Conservation (phyloP, 1,140 invertebrate species). For the Calycopis cecrops region DNA sequence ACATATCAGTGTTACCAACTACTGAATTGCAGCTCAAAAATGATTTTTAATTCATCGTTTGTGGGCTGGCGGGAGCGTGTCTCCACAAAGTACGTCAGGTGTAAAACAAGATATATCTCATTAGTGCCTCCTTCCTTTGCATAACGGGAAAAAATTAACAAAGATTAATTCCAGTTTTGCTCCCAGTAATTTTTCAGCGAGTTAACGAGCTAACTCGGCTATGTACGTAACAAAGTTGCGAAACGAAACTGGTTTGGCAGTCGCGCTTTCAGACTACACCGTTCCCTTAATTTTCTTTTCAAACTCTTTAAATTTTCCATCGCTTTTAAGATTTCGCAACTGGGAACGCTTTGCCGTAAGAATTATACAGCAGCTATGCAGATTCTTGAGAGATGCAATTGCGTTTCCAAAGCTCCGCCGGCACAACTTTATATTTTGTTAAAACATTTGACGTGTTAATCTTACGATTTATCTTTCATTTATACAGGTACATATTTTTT, state of each 20-base stretch:
- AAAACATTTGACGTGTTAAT: too few relatives aligned
- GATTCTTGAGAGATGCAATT: slow-evolving; percentile 23
- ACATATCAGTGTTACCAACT: too few relatives aligned
- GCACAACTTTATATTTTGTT: slow-evolving; percentile 20
- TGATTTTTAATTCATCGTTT: too few relatives aligned
- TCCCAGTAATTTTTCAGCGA: slow-evolving; percentile 50
- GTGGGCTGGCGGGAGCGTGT: too few relatives aligned
- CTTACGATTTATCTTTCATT: too few relatives aligned
- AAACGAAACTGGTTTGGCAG: slow-evolving; percentile 46
- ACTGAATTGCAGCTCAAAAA: too few relatives aligned
- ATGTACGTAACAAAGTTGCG: slow-evolving; percentile 62
- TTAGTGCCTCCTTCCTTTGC: slow-evolving; percentile 52
- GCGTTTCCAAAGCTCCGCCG: slow-evolving; percentile 20
- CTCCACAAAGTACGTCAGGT: neutral
- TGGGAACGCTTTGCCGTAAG: slow-evolving; percentile 39
- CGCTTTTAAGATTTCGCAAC: slow-evolving; percentile 54
- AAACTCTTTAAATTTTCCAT: slow-evolving; percentile 64
- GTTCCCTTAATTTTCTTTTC: slow-evolving; percentile 64
- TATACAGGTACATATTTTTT: too few relatives aligned
- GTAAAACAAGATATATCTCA: slow-evolving; percentile 35
- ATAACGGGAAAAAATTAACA: slow-evolving; percentile 40
- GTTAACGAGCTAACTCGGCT: slow-evolving; percentile 64
- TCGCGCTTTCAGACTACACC: slow-evolving; percentile 42
- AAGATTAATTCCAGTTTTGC: slow-evolving; percentile 57
- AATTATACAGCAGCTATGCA: slow-evolving; percentile 38